Evolutionary conservation across 2,113 vertebrate species (phyloP), one percentile per base, ranked within the genome.

Genomic region (Carollia perspicillata): DNA sequence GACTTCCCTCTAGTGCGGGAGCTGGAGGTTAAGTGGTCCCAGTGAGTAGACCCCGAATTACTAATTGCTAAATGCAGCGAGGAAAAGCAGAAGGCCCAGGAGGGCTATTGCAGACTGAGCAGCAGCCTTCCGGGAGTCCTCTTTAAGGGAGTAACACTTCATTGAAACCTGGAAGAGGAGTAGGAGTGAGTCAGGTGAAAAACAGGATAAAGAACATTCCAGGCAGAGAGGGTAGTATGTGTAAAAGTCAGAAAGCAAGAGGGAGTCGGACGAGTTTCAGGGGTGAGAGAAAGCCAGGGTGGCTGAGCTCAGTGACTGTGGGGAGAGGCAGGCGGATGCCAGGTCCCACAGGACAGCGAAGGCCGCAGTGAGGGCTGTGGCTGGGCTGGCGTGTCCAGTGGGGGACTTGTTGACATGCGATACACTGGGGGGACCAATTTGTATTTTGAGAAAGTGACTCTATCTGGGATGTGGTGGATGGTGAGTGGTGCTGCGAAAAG

Each of bases 381-480:
- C 47, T 9, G 28, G 22, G 2, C 16, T 44, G 53, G 14, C 80
- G 75, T 89, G 55, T 66, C 11, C 12, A 33, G 66, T 16, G 26
- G 58, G 69, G 71, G n/a, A 69, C 63, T 65, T 47, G 42, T 14
- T 53, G 72, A 35, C 69, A 17, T 60, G 42, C 49, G n/a, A 74
- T 77, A 23, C 22, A 5, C 0, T 11, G 9, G 30, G 49, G 60
- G 8, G 55, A 86, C 53, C 63, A 79, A 23, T 85, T 93, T 91
- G 18, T 79, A 58, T 93, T 92, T 97, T 89, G 51, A 89, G 94
- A 91, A 85, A 81, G 83, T 89, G 33, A 13, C 18, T 60, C 4
- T 80, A 60, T 35, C 91, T 96, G 33, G 91, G 91, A 93, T 96
- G 69, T 94, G 88, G 94, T 84, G 2, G 53, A 12, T 47, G 87